A percentile compares a stretch with the other conserved stretches of the same genome.
Evolutionary conservation across 1,140 invertebrate species (phyloP).

Genomic region (Caerostris darwini): DNA sequence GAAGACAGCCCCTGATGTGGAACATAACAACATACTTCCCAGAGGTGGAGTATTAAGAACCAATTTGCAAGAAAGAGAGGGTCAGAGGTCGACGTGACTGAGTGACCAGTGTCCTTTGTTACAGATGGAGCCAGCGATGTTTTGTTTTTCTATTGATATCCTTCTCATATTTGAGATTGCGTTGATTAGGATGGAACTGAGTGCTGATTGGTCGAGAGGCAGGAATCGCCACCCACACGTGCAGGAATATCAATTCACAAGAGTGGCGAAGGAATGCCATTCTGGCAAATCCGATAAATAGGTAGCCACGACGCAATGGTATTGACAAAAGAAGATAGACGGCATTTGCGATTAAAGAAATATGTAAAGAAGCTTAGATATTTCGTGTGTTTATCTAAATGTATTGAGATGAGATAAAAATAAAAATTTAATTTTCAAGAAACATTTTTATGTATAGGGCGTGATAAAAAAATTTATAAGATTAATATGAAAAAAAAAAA

Average conservation of each 20-base stretch:
- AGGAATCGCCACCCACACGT: background rate
- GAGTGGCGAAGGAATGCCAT: background rate
- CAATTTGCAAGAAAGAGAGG: background rate
- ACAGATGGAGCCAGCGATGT: background rate
- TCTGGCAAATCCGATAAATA: background rate
- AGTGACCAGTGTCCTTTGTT: constrained; percentile 9
- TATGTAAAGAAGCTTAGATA: background rate
- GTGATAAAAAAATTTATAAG: too few relatives aligned
- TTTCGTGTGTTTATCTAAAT: too few relatives aligned
- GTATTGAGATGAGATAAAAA: too few relatives aligned
- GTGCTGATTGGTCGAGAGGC: background rate
- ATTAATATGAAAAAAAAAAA: too few relatives aligned
- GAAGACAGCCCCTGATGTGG: background rate
- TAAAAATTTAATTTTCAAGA: too few relatives aligned
- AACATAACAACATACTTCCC: background rate
- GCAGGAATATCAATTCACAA: background rate
- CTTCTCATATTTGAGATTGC: background rate
- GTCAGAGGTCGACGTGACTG: background rate
- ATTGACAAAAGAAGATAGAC: background rate
- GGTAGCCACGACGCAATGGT: background rate
- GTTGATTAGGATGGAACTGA: background rate
- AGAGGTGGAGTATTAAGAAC: constrained; percentile 11
- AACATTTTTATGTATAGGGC: too few relatives aligned
- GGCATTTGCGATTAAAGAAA: background rate
- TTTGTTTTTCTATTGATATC: background rate